These are phyloP conservation scores for Lymantria monacha DNA, from an alignment of 2,888 invertebrate species.

Conservation along the genomic window DNA sequence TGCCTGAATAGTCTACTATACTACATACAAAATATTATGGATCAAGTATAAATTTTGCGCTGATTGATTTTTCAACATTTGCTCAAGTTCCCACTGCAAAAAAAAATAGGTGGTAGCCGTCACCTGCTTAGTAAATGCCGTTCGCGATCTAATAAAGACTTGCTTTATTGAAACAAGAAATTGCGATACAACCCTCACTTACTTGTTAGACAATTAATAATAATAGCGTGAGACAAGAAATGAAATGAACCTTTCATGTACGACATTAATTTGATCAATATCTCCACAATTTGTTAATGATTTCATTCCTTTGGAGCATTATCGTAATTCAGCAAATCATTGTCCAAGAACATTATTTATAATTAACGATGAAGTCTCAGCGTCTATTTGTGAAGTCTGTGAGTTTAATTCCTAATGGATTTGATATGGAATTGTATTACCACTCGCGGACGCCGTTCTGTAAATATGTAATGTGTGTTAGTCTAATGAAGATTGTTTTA, in stretches of 20 bases:
- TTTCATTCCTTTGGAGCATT: constrained; percentile 41
- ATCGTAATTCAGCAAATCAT: constrained; percentile 70
- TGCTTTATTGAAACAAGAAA: constrained; percentile 72
- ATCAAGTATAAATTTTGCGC: constrained; percentile 30
- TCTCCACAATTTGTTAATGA: constrained; percentile 35
- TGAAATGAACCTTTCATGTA: constrained; percentile 29
- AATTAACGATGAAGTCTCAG: constrained; percentile 44
- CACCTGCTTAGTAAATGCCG: constrained; percentile 50
- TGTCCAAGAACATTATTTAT: constrained; percentile 59
- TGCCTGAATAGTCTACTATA: no score
- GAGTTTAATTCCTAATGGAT: constrained; percentile 54
- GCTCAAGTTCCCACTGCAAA: constrained; percentile 62
- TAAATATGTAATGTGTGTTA: constrained; percentile 71
- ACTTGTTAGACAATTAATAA: constrained; percentile 57
- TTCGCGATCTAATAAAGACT: constrained; percentile 55
- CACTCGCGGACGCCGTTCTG: constrained; percentile 41
- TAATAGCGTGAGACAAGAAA: constrained; percentile 48
- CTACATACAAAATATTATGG: no score
- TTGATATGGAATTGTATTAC: constrained; percentile 45
- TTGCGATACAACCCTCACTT: constrained; percentile 51
- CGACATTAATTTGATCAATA: constrained; percentile 39
- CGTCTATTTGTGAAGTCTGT: constrained; percentile 30
- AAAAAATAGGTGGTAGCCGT: constrained; percentile 43
- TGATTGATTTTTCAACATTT: constrained; percentile 71
- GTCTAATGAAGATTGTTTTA: constrained; percentile 80